These are phyloP conservation scores for Struthio camelus DNA, from an alignment of 2,113 vertebrate genomes.

Conservation along the genomic window DNA sequence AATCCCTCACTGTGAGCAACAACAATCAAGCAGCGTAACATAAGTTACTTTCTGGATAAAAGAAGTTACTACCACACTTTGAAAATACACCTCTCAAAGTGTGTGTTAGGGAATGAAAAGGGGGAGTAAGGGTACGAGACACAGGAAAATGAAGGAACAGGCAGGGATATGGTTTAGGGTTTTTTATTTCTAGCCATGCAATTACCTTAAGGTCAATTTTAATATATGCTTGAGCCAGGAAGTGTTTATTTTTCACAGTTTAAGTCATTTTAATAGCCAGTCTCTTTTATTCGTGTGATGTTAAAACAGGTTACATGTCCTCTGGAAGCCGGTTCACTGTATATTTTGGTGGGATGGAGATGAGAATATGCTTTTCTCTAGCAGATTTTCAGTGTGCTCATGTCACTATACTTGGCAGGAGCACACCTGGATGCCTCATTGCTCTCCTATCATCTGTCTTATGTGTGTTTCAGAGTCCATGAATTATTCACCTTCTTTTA, in stretches of 20 bases:
- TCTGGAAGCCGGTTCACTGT: not conserved
- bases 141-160: not conserved
- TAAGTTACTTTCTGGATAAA: not conserved
- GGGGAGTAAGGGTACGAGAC: not conserved
- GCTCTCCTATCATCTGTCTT: conserved; percentile 48
- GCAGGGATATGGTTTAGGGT: not conserved
- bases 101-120: not conserved
- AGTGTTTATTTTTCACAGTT: not conserved
- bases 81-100: not conserved
- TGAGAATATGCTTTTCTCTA: not conserved
- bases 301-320: not conserved
- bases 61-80: not conserved
- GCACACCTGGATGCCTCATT: conserved; percentile 44
- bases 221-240: not conserved
- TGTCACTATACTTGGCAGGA: conserved; percentile 50
- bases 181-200: not conserved
- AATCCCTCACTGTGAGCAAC: not conserved
- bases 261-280: not conserved
- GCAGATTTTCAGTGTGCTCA: conserved; percentile 34
- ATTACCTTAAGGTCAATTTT: not conserved
- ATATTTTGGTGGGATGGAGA: conserved; percentile 3
- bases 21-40: not conserved
- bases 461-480: conserved; percentile 46
- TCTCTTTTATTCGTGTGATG: conserved; percentile 12
- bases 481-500: conserved; percentile 53